Conservation (phyloP, 2,888 invertebrate genomes). For the Amphipoea oculea region DNA sequence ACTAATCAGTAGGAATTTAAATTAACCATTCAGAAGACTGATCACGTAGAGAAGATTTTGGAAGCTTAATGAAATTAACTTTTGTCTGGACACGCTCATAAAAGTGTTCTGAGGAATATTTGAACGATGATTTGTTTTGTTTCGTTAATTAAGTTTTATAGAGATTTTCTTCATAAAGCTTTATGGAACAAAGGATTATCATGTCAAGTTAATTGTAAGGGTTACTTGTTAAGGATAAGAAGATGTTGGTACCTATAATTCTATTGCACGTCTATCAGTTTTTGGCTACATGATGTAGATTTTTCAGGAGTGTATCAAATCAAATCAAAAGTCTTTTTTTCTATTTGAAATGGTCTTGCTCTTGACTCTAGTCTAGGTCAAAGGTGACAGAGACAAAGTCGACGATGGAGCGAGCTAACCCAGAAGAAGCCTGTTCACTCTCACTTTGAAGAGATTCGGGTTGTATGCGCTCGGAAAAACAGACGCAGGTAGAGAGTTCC, state of each 20-base stretch:
- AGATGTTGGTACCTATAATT: not conserved
- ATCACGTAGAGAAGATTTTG: constrained; percentile 75
- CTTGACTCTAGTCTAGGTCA: too few species aligned
- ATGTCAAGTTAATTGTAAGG: not conserved
- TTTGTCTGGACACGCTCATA: constrained; percentile 31
- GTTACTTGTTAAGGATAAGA: not conserved
- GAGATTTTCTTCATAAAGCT: constrained; percentile 7
- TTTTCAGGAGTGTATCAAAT: not conserved
- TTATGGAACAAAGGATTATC: not conserved
- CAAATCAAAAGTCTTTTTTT: not conserved
- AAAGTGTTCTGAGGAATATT: constrained; percentile 21
- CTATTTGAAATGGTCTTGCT: too few species aligned
- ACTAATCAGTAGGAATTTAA: constrained; percentile 77
- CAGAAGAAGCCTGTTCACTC: too few species aligned
- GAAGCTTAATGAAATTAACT: constrained; percentile 60
- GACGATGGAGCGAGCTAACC: too few species aligned
- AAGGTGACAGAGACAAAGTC: too few species aligned
- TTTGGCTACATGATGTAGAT: not conserved
- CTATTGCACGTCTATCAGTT: not conserved
- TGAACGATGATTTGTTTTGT: constrained; percentile 28
- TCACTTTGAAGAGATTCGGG: too few species aligned
- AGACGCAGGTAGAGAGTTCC: too few species aligned
- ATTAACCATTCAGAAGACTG: constrained; percentile 73
- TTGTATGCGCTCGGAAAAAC: too few species aligned
- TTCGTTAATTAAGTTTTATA: constrained; percentile 28